Evolutionary conservation across 2,888 invertebrate species (phyloP).

Genomic region (Ametastegia equiseti): DNA sequence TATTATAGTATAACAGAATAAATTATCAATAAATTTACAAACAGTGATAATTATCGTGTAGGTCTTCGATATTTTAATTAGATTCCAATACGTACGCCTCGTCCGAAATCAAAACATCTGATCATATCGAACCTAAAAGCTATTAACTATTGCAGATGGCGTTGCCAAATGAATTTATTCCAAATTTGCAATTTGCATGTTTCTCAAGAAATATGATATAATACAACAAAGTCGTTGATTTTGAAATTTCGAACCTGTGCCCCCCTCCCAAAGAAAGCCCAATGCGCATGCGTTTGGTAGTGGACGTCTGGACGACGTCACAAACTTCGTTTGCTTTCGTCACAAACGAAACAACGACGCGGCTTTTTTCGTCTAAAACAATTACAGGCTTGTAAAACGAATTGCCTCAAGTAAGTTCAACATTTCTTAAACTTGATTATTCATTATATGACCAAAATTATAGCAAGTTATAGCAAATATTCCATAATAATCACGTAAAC

Average conservation of each 20-base stretch:
- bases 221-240: not conserved
- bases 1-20: not conserved
- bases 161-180: not conserved
- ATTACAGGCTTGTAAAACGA: not conserved
- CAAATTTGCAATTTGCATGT: not conserved
- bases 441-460: not conserved
- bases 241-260: not conserved
- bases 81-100: not conserved
- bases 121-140: not conserved
- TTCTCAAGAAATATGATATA: not conserved
- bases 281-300: constrained; percentile 8
- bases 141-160: not conserved
- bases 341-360: not conserved
- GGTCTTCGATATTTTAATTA: not conserved
- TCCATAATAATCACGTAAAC: not conserved
- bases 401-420: not conserved
- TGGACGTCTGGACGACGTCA: not conserved
- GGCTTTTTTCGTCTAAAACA: not conserved
- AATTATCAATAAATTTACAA: not conserved
- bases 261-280: not conserved
- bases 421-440: not conserved
- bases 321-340: not conserved
- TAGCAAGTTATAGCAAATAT: not conserved
- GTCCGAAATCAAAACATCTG: not conserved
- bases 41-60: not conserved